Base-by-base conservation (phyloP, 2,888 invertebrate genomes). In the Gisinianus flammeolus region DNA sequence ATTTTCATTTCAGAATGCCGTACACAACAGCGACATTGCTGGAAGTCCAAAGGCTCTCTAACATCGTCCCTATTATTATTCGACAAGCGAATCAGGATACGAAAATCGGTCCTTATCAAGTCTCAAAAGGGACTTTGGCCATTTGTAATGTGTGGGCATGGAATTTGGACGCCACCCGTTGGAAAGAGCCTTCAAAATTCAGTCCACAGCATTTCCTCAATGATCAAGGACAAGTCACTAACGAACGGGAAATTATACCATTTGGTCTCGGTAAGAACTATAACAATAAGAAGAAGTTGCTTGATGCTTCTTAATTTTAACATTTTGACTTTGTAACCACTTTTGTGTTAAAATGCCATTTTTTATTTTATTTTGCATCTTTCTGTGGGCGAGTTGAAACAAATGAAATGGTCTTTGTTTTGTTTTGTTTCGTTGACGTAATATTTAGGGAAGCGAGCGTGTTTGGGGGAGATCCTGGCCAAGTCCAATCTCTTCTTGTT, bases 1-100 rank as follows among this genome's bases (percentile, higher is more conserved):
- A n/a, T n/a, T n/a, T n/a, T n/a, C n/a, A n/a, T n/a, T n/a, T n/a
- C 35, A 83, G 83, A 58, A 81, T 83, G 82, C 83, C 83, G 0
- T 83, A 81, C 68, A 80, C 80, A 8, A 81, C 82, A 71, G 83
- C 83, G 10, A 79, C 79, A 4, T 28, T 83, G 22, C 44, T 82
- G 19, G 83, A 83, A 79, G 69, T 81, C 8, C 81, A 78, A 44
- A 69, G 83, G 24, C 64, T 82, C 24, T 74, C 79, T 0, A 81
- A 79, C 52, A 81, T 82, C 0, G 77, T 81, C 2, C 83, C 82
- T 22, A 77, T 83, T 62, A 72, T 79, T 19, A 74, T 73, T 5
- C 76, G 82, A 26, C 52, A 79, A 5, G 77, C 81, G 0, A 76
- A 2, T 68, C 26, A 56, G 26, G 81, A 82, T 30, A 76, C 79